Percentiles rank a stretch among this genome's conserved stretches.
These are phyloP conservation scores for Agapornis roseicollis DNA, from an alignment of 2,113 vertebrate species.

Conservation along the genomic window DNA sequence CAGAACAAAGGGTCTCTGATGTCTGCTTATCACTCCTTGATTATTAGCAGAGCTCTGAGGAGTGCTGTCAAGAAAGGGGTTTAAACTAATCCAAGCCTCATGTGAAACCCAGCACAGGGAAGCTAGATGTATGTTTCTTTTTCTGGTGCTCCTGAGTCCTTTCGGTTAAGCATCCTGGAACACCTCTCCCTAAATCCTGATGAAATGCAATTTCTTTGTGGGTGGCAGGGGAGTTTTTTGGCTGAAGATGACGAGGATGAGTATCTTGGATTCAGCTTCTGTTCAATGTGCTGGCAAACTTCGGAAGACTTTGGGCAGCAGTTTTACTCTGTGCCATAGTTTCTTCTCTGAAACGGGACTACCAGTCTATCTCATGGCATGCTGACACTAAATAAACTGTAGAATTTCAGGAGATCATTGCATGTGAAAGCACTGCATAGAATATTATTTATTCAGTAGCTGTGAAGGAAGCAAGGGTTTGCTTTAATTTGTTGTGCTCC, in stretches of 20 bases:
- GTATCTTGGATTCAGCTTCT: neutral
- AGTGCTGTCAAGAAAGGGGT: neutral
- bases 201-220: neutral
- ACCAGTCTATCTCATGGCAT: rapidly evolving
- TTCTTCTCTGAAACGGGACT: neutral
- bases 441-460: neutral
- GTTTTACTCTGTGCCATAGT: neutral
- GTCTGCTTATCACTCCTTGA: neutral
- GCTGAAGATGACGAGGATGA: neutral
- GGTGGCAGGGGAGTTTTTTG: neutral
- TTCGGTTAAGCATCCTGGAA: neutral
- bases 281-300: neutral
- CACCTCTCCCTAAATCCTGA: neutral
- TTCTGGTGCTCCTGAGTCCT: neutral
- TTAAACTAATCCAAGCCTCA: neutral
- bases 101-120: neutral
- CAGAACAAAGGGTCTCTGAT: neutral
- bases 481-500: neutral
- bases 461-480: neutral
- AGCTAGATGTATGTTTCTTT: neutral
- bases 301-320: neutral
- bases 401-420: neutral
- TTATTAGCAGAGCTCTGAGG: neutral
- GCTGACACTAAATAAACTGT: neutral
- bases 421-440: neutral